Evolutionary conservation across 2,888 invertebrate species (phyloP), one percentile per base, ranked within the genome.

Genomic region (Therioaphis trifolii): DNA sequence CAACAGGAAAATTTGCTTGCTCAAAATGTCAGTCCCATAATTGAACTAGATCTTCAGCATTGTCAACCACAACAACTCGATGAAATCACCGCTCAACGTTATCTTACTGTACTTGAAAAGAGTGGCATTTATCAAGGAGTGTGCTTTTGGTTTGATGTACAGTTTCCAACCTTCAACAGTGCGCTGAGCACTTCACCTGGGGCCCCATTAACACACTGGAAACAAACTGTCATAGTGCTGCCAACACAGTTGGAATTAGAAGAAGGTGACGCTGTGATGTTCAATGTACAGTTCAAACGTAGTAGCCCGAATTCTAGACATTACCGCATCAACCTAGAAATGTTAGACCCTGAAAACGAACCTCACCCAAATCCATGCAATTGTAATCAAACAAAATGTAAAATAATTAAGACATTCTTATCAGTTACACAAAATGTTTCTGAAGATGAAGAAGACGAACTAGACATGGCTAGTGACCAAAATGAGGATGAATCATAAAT

Each of bases 111-210:
- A 80, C 90, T 91, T 40, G 90, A 89, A 68, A 91, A 90, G 88
- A 87, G 89, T 49, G 94, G 94, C 0, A 89, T 89, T n/a, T 88
- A 88, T 84, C 88, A 89, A 84, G 89, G 88, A 18, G 88, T 95
- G 76, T 94, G 94, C 87, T 89, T 95, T 72, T 96, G 96, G 95
- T 96, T 96, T 88, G 92, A 92, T 15, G 94, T 94, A 86, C 89
- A 90, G 72, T 96, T 96, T 88, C 94, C 94, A 4, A 89, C 90
- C 85, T 86, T 88, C 7, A 85, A 87, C 68, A 87, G 89, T 27
- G 88, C 87, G 14, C 88, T 92, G 58, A 91, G 91, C 7, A 93
- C 93, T 1, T 89, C 91, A 77, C 93, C 93, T 0, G 88, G 87
- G 35, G 88, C 89, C 77, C 89, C 90, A 75, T 87, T 89, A 69